phyloP scores from a whole-genome alignment of 2,113 vertebrate genomes.

The Athene noctua region DNA sequence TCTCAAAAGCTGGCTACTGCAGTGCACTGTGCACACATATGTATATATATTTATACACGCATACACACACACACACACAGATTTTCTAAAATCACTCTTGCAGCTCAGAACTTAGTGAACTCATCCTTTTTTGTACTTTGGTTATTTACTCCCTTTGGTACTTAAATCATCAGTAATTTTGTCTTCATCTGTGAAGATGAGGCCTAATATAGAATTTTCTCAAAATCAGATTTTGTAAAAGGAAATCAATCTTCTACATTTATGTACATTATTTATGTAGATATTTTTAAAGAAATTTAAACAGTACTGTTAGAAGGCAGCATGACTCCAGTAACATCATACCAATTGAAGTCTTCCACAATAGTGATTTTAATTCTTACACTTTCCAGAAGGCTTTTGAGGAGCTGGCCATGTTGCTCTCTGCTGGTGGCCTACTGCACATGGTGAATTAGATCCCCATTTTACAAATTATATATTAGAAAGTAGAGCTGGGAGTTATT shows the following conservation, averaged over 20 bases:
- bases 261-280: not conserved
- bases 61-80: not conserved
- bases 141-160: slow-evolving; percentile 16
- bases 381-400: not conserved
- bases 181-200: not conserved
- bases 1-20: not conserved
- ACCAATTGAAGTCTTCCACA: not conserved
- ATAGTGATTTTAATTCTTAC: not conserved
- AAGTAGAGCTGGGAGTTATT: not conserved
- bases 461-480: not conserved
- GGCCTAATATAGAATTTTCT: not conserved
- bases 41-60: too few species aligned
- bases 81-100: not conserved
- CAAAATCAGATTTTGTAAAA: not conserved
- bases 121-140: not conserved
- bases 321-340: not conserved
- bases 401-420: not conserved
- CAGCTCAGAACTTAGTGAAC: not conserved
- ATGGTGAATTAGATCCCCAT: not conserved
- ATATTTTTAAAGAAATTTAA: not conserved
- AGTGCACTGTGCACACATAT: not conserved
- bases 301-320: not conserved
- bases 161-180: not conserved
- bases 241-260: not conserved
- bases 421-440: not conserved